Base-by-base conservation (phyloP, 2,888 invertebrate species). In the Blera fallax region DNA sequence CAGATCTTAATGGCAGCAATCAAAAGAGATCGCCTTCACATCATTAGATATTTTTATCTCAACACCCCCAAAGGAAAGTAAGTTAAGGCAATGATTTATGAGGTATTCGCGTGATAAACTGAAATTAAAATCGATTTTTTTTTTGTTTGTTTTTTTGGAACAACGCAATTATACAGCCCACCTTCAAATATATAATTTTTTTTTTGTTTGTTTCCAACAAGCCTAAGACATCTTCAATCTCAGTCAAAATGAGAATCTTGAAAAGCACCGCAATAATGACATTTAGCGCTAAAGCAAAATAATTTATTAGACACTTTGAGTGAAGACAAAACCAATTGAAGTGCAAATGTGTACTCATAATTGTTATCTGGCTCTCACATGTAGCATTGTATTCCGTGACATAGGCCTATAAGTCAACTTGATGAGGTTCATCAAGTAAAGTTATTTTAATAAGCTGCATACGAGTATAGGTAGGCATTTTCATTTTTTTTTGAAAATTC, bases 331-430 rank as follows among this genome's bases (percentile, higher is more conserved):
- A 54, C 16, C 21, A 52, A 81, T 81, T 77, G 62, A 82, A 62
- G 82, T 82, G 82, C 82, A 82, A 77, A 77, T 82, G 64, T 58
- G 64, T 37, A 52, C 58, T 58, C 64, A 43, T 50, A 60, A 48
- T 40, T 14, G 21, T 64, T 24, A 27, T 21, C 32, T 43, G 7
- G 52, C 52, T 62, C 62, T 74, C 70, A 72, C 64, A 34, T 54
- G 64, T 52, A 29, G 24, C 40, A 37, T 29, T 40, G 21, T 34
- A 56, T 64, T 32, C 45, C 80, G 60, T 76, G 80, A 62, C 45
- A 18, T 29, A 16, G 16, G 54, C 45, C 48, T 37, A 76, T 81
- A 81, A 62, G 67, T 82, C 77, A 77, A 27, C 62, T 65, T 76
- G 56, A 70, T 65, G 70, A 65, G 58, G 45, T 54, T 62, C 67